Percentiles rank a stretch among this genome's conserved stretches.
Conservation (phyloP, 2,888 invertebrate species). For the Buathra laborator region DNA sequence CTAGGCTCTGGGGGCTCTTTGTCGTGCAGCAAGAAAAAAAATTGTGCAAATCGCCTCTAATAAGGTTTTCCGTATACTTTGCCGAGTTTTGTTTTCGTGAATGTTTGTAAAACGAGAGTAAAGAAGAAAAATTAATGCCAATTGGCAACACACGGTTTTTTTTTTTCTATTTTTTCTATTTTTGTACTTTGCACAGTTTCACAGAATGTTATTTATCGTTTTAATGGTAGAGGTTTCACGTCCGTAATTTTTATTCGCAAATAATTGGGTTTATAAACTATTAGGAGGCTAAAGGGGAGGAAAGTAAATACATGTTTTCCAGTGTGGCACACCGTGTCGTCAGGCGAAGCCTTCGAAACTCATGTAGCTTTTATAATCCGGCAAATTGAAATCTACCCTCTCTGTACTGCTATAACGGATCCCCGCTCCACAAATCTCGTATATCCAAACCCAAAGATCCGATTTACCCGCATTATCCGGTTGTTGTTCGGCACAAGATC, state of each 20-base stretch:
- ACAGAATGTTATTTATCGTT: neutral
- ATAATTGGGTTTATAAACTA: neutral
- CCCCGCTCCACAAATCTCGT: conserved; percentile 34
- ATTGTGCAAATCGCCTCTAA: conserved; percentile 67
- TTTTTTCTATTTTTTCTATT: neutral
- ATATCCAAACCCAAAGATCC: conserved; percentile 68
- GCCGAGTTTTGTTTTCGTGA: conserved; percentile 21
- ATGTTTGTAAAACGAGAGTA: conserved; percentile 28
- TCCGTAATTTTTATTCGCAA: neutral
- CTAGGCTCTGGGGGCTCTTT: neutral
- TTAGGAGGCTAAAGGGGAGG: neutral
- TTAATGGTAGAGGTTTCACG: neutral
- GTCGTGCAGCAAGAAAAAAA: conserved; percentile 46
- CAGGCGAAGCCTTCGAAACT: conserved; percentile 57
- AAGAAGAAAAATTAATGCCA: conserved; percentile 44
- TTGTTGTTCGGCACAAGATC: conserved; percentile 70
- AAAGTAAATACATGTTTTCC: conserved; percentile 9
- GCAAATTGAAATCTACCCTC: conserved; percentile 71
- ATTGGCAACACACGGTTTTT: conserved; percentile 1
- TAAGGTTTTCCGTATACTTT: conserved; percentile 60
- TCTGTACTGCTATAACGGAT: conserved; percentile 48
- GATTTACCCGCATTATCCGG: conserved; percentile 73
- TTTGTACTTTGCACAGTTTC: neutral
- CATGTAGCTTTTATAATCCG: conserved; percentile 70
- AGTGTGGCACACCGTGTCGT: conserved; percentile 40